Evolutionary conservation across 2,113 vertebrate species (phyloP), one percentile per base, ranked within the genome.

Genomic region (Thalassoma bifasciatum): DNA sequence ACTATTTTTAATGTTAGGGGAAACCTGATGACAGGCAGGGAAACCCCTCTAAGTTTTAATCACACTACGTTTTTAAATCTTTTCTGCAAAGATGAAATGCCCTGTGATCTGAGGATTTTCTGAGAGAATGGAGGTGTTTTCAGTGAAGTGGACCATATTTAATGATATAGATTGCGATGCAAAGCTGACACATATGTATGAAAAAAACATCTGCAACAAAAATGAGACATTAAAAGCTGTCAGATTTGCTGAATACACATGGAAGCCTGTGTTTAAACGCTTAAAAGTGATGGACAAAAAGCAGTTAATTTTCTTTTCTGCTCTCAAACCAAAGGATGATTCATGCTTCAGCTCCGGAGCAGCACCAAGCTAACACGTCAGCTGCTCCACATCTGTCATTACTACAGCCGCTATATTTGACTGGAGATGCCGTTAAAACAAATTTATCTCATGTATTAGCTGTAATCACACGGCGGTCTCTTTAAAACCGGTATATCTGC

Each of bases 401-500:
- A 60, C 53, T 3, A 3, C 42, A 1, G 23, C 58, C 6, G 50
- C 51, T 23, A 1, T 17, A 14, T 23, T 44, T 47, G 8, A 24
- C 13, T 1, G 19, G 17, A 30, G 2, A 8, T 22, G 0, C 22
- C 6, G 2, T 34, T 36, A 17, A 6, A 5, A 51, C 26, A 24
- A 1, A 17, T 1, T 49, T 8, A 16, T 3, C 46, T 3, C 10
- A 47, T 40, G 30, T 13, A 19, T 0, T 0, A 10, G 0, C 22
- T 73, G 40, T 11, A n/a, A 24, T 21, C 1, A 2, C 44, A 14
- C 58, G 1, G 49, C 23, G 66, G 63, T 40, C 40, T 46, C 69
- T 77, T 72, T 72, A 79, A 84, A 75, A 1, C 36, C 24, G 47
- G 64, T 14, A 1, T 11, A 19, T 8, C 23, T n/a, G 46, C 12